These are phyloP conservation scores for Sebastes oblongus DNA, from an alignment of 2,797 vertebrate genomes.

Conservation along the genomic window DNA sequence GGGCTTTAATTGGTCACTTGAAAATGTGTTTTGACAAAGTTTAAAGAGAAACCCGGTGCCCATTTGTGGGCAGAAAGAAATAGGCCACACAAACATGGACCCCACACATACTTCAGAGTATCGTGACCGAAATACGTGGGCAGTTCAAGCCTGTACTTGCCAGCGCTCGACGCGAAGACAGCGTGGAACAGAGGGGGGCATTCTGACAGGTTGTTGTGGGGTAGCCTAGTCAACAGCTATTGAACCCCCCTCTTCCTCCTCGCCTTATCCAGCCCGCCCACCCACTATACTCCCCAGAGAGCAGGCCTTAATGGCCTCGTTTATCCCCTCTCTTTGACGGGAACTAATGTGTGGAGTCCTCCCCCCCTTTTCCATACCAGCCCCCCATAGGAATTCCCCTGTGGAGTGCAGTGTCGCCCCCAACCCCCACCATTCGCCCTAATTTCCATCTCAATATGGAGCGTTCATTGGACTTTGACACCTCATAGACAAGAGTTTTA, in stretches of 20 bases:
- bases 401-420: conserved; percentile 63
- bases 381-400: conserved; percentile 76
- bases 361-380: conserved; percentile 54
- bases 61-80: conserved; percentile 14
- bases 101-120: conserved; percentile 57
- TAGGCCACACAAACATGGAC: conserved; percentile 52
- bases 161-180: conserved; percentile 53
- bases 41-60: conserved; percentile 25
- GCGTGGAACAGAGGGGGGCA: conserved; percentile 68
- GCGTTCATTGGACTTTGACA: conserved; percentile 80
- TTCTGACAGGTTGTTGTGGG: conserved; percentile 83
- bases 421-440: conserved; percentile 69
- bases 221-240: conserved; percentile 82
- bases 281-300: conserved; percentile 75
- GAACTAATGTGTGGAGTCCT: conserved; percentile 75
- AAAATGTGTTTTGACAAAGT: conserved; percentile 53
- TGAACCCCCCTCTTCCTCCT: conserved; percentile 52
- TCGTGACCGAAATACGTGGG: conserved; percentile 44
- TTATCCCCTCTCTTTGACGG: conserved; percentile 78
- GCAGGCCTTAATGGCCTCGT: conserved; percentile 79
- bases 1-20: conserved; percentile 13
- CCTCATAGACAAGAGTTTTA: conserved; percentile 77
- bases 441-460: conserved; percentile 81
- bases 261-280: conserved; percentile 72
- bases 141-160: conserved; percentile 73